Evolutionary conservation across 2,888 invertebrate genomes (phyloP), one percentile per base, ranked within the genome.

Genomic region (Harpalus rubripes): DNA sequence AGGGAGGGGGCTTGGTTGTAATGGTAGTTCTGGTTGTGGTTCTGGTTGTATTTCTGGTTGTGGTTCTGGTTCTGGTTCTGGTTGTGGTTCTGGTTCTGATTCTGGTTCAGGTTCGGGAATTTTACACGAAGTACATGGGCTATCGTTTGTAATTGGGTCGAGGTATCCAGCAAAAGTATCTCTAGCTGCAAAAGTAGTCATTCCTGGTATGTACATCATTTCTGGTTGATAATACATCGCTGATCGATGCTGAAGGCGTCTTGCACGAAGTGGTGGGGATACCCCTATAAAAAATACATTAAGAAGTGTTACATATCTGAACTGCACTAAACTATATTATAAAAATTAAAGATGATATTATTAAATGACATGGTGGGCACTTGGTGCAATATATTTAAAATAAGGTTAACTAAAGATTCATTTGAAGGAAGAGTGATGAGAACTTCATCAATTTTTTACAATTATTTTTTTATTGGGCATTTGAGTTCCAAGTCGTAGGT

Each of bases 71-170:
- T 12, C 87, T 72, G 12, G 84, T 85, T 44, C 81, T 8, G 18
- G 65, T 22, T 7, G 26, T 68, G 32, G 39, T 72, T 63, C 10
- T 15, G 85, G 81, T 84, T 86, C 87, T 52, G 85, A 86, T 72
- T 86, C 87, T 0, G 87, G 85, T 41, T 86, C 85, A 59, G 87
- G 85, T 81, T 87, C 44, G 10, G 68, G 68, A 32, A 88, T n/a
- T 87, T 63, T 56, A 79, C 76, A 76, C 0, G 44, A 22, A 7
- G 41, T 7, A 26, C 76, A 76, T 16, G 52, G 52, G 56, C 58
- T 76, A 3, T 76, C 56, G 16, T 52, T 52, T 76, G 52, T 2
- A 10, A 39, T 22, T 8, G 44, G 76, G 12, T 76, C 56, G 6
- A 58, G n/a, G 16, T 80, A 59, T 8, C 41, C 80, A 18, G 61